These are phyloP conservation scores for Cricetomys ansorgei DNA, from an alignment of 2,113 vertebrate species.

Conservation along the genomic window DNA sequence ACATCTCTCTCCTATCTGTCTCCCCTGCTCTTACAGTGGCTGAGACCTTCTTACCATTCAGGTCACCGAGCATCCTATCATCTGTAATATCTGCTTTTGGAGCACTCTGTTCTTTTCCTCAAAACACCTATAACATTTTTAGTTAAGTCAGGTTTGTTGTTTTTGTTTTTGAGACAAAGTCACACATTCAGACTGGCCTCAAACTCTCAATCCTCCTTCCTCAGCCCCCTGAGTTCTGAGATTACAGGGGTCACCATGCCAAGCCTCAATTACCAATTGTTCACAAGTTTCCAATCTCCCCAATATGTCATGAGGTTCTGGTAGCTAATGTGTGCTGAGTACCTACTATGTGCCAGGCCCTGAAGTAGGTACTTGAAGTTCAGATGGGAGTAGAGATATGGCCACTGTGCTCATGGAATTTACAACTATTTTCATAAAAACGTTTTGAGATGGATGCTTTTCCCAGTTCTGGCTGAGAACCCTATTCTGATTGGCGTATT, in stretches of 20 bases:
- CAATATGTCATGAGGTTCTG: background rate
- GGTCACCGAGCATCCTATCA: background rate
- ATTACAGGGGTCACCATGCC: background rate
- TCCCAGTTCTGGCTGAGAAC: background rate
- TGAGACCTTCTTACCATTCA: constrained; percentile 22
- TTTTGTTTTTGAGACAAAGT: background rate
- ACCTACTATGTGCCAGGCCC: background rate
- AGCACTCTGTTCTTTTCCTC: background rate
- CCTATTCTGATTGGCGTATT: background rate
- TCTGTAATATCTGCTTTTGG: background rate
- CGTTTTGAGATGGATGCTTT: background rate
- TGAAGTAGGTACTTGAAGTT: background rate
- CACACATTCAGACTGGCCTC: background rate
- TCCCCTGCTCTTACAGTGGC: background rate
- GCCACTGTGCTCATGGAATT: background rate
- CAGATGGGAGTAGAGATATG: background rate
- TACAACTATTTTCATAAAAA: background rate
- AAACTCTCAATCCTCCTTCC: background rate
- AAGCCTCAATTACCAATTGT: background rate
- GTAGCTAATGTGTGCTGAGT: background rate
- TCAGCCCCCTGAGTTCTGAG: background rate
- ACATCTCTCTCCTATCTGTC: background rate
- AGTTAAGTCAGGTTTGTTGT: background rate
- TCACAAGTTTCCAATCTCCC: constrained; percentile 18
- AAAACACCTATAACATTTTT: constrained; percentile 27